Conservation (phyloP, 2,888 invertebrate genomes). For the Apotomis betuletana region DNA sequence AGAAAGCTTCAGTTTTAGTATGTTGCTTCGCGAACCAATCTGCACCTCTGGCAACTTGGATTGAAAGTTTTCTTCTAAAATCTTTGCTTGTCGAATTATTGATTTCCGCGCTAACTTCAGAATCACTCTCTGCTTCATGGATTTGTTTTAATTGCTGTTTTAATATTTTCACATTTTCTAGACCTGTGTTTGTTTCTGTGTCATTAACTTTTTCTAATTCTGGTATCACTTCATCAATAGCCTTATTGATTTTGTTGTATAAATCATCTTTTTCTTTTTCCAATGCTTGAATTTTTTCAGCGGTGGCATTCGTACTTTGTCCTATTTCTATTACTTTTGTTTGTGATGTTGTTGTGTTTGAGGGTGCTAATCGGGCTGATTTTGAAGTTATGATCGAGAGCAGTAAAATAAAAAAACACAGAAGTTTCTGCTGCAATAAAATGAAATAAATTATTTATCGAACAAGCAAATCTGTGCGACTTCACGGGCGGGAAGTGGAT, state of each 20-base stretch:
- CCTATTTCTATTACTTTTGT: constrained; percentile 7
- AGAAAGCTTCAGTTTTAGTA: neutral
- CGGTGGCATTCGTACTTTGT: constrained; percentile 31
- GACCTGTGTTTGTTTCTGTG: constrained; percentile 52
- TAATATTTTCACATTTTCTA: constrained; percentile 54
- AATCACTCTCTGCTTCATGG: constrained; percentile 41
- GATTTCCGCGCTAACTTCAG: constrained; percentile 27
- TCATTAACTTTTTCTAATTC: constrained; percentile 53
- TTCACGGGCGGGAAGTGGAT: no score
- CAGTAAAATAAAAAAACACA: constrained; percentile 2
- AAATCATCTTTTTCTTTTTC: constrained; percentile 55
- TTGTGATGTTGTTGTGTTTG: neutral
- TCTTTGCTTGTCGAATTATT: neutral
- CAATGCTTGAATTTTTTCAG: constrained; percentile 48
- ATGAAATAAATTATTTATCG: no score
- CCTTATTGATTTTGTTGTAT: constrained; percentile 54
- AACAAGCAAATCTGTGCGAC: no score
- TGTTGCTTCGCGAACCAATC: neutral
- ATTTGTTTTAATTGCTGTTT: constrained; percentile 53
- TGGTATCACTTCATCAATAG: constrained; percentile 58
- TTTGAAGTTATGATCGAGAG: neutral
- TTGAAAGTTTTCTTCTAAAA: constrained; percentile 8
- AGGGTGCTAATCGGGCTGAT: neutral
- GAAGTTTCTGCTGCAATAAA: neutral
- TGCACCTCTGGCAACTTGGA: neutral